Conservation (phyloP, 2,113 vertebrate species). For the Sisor rabdophorus region DNA sequence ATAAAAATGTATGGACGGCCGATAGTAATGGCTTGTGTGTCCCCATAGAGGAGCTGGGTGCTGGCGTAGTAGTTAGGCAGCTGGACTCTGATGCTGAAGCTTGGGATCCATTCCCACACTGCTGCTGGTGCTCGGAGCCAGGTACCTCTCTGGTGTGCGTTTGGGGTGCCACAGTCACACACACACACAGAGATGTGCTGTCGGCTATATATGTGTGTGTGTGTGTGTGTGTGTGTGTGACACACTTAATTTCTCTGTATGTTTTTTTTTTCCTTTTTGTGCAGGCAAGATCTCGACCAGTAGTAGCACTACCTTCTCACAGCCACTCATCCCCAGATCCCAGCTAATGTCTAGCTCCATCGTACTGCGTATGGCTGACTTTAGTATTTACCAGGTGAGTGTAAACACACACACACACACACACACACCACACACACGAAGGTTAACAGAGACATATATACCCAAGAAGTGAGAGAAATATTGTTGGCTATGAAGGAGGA, state of each 20-base stretch:
- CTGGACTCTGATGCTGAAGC: conserved; percentile 62
- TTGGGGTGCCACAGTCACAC: conserved; percentile 59
- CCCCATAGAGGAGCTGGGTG: conserved; percentile 65
- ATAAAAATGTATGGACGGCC: conserved; percentile 13
- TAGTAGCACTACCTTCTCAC: conserved; percentile 69
- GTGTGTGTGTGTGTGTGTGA: background rate
- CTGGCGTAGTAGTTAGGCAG: conserved; percentile 68
- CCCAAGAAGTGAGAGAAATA: background rate
- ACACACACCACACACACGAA: background rate
- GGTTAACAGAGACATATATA: background rate
- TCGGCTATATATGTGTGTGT: background rate
- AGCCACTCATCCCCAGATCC: conserved; percentile 74
- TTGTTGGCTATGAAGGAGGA: background rate
- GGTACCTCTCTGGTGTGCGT: conserved; percentile 65
- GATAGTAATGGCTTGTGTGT: conserved; percentile 64
- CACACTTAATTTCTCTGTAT: conserved; percentile 7
- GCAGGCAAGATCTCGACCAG: conserved; percentile 72
- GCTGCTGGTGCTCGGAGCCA: conserved; percentile 76
- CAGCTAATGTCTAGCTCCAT: conserved; percentile 95
- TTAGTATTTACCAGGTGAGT: conserved; percentile 94
- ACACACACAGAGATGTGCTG: conserved; percentile 39
- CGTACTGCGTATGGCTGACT: conserved; percentile 93
- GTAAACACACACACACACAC: conserved; percentile 9
- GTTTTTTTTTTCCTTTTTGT: conserved; percentile 21
- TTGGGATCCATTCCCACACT: conserved; percentile 64